These are phyloP conservation scores for Peromyscus aztecus DNA, from an alignment of 2,797 vertebrate genomes.

Conservation along the genomic window DNA sequence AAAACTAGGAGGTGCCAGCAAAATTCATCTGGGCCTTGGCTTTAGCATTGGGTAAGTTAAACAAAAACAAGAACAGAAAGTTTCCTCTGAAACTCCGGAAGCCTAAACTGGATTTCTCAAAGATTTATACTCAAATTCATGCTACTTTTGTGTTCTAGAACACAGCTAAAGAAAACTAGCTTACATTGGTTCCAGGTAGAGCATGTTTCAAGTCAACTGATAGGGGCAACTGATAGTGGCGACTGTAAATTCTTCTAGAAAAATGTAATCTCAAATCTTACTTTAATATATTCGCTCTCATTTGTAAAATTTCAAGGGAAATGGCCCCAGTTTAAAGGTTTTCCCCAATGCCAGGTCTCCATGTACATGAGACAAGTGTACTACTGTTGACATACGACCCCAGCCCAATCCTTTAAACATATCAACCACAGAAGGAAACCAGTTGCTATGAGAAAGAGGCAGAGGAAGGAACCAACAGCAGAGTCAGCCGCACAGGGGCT, in stretches of 20 bases:
- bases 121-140: constrained; percentile 5
- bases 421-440: background rate
- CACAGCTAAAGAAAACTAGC: constrained; percentile 17
- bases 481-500: background rate
- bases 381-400: background rate
- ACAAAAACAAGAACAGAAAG: background rate
- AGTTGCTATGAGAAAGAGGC: background rate
- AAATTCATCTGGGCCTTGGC: background rate
- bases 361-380: background rate
- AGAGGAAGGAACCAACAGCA: background rate
- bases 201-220: background rate
- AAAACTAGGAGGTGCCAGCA: background rate
- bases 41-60: background rate
- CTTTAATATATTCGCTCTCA: background rate
- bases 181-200: background rate
- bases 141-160: background rate
- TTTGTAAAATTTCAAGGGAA: background rate
- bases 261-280: background rate
- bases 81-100: constrained; percentile 4
- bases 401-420: background rate
- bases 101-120: background rate
- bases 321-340: background rate
- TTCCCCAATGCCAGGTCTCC: background rate
- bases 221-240: background rate
- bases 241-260: background rate